phyloP scores from a whole-genome alignment of 2,888 invertebrate species.

The Nomada ferruginata region DNA sequence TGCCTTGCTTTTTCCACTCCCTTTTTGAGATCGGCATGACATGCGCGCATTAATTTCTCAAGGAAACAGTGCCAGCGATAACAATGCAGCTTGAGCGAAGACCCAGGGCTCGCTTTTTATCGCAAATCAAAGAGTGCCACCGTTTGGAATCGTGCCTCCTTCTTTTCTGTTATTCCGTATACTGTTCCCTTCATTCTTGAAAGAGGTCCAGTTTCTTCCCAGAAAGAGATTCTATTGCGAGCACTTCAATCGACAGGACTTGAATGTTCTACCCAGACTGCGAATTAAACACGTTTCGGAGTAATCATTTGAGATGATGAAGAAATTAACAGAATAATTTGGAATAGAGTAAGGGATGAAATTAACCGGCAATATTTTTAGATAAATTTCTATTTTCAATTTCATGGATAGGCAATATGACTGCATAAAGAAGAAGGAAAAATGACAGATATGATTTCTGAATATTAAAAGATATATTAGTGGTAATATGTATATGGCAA shows the following conservation, averaged over 20 bases:
- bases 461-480: too few species aligned
- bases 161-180: background rate
- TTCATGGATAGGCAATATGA: too few species aligned
- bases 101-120: constrained; percentile 1
- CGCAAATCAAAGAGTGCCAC: constrained; percentile 13
- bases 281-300: constrained; percentile 4
- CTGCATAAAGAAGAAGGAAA: too few species aligned
- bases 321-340: too few species aligned
- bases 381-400: too few species aligned
- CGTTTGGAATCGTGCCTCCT: background rate
- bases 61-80: constrained; percentile 23
- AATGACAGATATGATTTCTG: too few species aligned
- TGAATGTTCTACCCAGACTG: background rate
- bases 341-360: too few species aligned
- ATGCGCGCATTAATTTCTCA: constrained; percentile 23
- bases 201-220: background rate
- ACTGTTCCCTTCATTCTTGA: background rate
- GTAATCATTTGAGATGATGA: background rate
- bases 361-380: too few species aligned
- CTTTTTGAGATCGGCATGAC: background rate
- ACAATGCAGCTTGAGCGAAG: constrained; percentile 22
- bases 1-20: background rate
- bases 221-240: background rate
- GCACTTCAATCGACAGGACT: background rate
- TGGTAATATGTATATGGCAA: too few species aligned